These are phyloP conservation scores for Diadegma fenestrale DNA, from an alignment of 2,888 invertebrate genomes.

Conservation along the genomic window DNA sequence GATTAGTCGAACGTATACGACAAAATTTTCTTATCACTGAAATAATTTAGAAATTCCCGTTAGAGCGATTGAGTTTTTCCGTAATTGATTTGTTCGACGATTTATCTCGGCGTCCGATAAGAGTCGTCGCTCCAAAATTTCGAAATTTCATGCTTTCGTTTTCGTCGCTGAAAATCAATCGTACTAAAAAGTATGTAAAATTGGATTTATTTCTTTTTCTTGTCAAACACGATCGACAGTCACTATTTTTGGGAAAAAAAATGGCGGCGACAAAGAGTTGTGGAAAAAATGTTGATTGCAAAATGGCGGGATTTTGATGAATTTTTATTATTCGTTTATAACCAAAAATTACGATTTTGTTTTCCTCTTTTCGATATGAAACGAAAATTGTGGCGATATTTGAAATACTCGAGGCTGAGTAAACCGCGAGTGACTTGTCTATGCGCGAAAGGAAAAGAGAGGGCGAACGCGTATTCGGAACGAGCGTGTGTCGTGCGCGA, in stretches of 20 bases:
- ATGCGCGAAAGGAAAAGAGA: neutral
- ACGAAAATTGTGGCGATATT: too few species aligned
- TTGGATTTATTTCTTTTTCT: neutral
- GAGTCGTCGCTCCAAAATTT: too few species aligned
- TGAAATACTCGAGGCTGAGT: neutral
- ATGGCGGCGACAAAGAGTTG: too few species aligned
- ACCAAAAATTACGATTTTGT: neutral
- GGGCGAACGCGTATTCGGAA: neutral
- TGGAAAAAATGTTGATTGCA: neutral
- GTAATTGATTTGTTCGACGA: too few species aligned
- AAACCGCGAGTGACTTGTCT: neutral
- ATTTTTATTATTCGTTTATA: neutral
- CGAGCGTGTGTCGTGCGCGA: constrained; percentile 38
- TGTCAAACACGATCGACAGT: neutral
- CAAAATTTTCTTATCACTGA: too few species aligned
- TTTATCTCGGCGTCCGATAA: too few species aligned
- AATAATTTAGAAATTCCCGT: too few species aligned
- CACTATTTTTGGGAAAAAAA: neutral
- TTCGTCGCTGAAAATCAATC: too few species aligned
- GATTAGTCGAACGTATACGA: too few species aligned
- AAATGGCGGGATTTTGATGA: neutral
- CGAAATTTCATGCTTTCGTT: too few species aligned
- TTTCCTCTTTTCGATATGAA: too few species aligned
- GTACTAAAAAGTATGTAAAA: neutral
- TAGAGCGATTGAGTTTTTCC: too few species aligned